phyloP scores from a whole-genome alignment of 1,140 invertebrate species.

The Chironomus tepperi region DNA sequence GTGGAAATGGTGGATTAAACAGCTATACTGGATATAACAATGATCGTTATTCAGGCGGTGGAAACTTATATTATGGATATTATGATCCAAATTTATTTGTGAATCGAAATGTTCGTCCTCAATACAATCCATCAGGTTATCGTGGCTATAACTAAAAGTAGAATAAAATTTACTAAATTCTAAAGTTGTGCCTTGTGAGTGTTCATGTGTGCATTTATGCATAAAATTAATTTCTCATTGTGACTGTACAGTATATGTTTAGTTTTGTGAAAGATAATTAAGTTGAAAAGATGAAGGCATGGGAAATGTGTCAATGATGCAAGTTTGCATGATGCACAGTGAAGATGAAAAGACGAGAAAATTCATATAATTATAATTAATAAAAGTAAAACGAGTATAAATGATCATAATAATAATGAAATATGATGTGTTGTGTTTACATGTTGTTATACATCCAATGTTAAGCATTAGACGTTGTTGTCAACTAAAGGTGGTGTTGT shows the following conservation, averaged over 20 bases:
- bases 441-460: no score
- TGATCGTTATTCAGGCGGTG: background rate
- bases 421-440: no score
- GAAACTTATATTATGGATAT: background rate
- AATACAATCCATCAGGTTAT: background rate
- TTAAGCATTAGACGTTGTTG: no score
- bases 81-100: background rate
- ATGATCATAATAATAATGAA: no score
- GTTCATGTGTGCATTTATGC: constrained; percentile 6
- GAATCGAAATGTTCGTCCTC: background rate
- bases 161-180: background rate
- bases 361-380: no score
- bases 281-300: background rate
- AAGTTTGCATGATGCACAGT: background rate
- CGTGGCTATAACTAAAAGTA: background rate
- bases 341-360: no score
- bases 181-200: background rate
- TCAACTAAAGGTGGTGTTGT: no score
- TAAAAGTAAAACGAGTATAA: no score
- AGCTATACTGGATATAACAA: background rate
- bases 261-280: background rate
- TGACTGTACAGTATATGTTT: background rate
- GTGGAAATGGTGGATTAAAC: background rate
- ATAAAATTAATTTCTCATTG: constrained; percentile 7
- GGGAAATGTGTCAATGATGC: constrained; percentile 20